Conservation (phyloP, 2,113 vertebrate species). For the Herpailurus yagouaroundi region DNA sequence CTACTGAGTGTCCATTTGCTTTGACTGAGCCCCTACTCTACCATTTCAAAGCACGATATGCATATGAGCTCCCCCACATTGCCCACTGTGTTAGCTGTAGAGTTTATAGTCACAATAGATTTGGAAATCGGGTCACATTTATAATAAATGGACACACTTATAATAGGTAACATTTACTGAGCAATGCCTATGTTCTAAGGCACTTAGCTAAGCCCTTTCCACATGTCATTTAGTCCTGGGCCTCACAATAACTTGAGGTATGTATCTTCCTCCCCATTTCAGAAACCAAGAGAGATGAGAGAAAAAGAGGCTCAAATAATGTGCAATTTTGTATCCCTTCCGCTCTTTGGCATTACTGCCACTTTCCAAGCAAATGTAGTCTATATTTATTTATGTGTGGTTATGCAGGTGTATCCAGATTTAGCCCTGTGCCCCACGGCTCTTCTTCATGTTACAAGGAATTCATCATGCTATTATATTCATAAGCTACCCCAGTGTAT, state of each 20-base stretch:
- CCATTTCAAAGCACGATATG: background rate
- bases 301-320: background rate
- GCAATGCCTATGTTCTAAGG: background rate
- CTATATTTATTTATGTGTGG: background rate
- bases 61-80: background rate
- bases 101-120: background rate
- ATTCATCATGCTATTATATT: background rate
- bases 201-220: background rate
- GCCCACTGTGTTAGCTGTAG: background rate
- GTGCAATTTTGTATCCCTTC: background rate
- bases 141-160: background rate
- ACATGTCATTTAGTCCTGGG: background rate
- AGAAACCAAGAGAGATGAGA: background rate
- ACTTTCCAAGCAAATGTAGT: constrained; percentile 9
- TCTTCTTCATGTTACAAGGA: constrained; percentile 13
- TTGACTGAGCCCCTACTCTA: background rate
- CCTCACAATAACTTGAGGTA: background rate
- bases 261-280: background rate
- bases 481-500: background rate
- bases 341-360: background rate
- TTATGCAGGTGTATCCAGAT: background rate
- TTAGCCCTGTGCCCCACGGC: background rate
- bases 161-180: background rate
- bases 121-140: background rate
- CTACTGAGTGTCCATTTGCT: background rate